Percentiles rank a stretch among this genome's conserved stretches.
Evolutionary conservation across 2,797 vertebrate species (phyloP).

Genomic region (Microctenopoma steveboyesi): DNA sequence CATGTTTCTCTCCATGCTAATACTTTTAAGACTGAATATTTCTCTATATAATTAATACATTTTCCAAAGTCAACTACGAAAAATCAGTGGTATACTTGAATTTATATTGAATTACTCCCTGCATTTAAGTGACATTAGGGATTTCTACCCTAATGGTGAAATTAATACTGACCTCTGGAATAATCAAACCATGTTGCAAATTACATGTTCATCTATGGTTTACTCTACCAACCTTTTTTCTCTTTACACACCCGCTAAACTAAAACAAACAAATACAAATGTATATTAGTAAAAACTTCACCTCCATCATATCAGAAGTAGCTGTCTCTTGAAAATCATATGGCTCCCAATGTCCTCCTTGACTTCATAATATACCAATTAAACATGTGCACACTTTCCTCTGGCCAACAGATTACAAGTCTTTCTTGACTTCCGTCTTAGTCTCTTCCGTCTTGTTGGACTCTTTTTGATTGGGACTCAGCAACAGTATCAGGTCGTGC

Average conservation of each 20-base stretch:
- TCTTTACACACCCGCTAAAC: conserved; percentile 21
- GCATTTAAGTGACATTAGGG: conserved; percentile 22
- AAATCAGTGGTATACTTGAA: conserved; percentile 5
- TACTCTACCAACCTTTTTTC: conserved; percentile 3
- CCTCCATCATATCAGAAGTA: neutral
- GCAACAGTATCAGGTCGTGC: conserved; percentile 82
- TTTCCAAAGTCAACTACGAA: conserved; percentile 11
- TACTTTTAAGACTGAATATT: neutral
- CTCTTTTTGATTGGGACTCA: conserved; percentile 73
- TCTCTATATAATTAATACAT: neutral
- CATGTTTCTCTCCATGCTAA: conserved; percentile 1
- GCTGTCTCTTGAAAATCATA: conserved; percentile 24
- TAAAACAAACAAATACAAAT: conserved; percentile 50
- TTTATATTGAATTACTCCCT: conserved; percentile 29
- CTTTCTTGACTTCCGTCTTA: conserved; percentile 75
- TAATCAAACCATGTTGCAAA: conserved; percentile 7
- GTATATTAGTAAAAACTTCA: conserved; percentile 40
- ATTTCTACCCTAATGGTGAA: conserved; percentile 24
- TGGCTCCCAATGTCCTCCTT: conserved; percentile 9
- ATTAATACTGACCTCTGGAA: conserved; percentile 21
- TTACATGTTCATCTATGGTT: neutral
- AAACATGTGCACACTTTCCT: conserved; percentile 9
- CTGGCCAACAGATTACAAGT: conserved; percentile 61
- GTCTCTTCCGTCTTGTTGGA: conserved; percentile 47
- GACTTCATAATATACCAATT: neutral